These are phyloP conservation scores for Psilanteris sp. DNA, from an alignment of 1,140 invertebrate species.

Conservation along the genomic window DNA sequence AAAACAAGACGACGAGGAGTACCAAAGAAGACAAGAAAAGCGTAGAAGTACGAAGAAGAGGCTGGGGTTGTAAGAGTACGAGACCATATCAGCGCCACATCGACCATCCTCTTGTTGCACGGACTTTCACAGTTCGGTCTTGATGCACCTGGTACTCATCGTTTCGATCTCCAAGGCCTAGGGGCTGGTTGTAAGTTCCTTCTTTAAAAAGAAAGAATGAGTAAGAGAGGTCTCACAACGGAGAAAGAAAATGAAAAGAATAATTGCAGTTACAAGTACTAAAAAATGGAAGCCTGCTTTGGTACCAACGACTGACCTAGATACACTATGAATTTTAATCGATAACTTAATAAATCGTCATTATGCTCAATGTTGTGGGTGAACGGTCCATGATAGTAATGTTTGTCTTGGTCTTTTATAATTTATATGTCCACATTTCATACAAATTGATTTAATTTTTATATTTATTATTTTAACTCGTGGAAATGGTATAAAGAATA, in stretches of 20 bases:
- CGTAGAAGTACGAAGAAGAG: constrained; percentile 28
- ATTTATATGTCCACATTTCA: too few species aligned
- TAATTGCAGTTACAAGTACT: constrained; percentile 57
- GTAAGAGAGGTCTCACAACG: constrained; percentile 3
- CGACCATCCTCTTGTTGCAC: constrained; percentile 61
- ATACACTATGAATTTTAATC: constrained; percentile 44
- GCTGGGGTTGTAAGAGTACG: constrained; percentile 45
- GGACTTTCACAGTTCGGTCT: constrained; percentile 57
- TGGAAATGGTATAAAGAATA: too few species aligned
- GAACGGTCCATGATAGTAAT: constrained; percentile 28
- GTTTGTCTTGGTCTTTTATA: too few species aligned
- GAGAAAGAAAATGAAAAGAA: constrained; percentile 34
- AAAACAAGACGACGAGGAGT: constrained; percentile 57
- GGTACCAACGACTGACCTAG: constrained; percentile 42
- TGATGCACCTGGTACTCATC: constrained; percentile 76
- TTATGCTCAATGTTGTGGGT: constrained; percentile 11
- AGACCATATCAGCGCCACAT: constrained; percentile 69
- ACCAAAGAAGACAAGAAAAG: constrained; percentile 27
- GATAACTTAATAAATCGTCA: constrained; percentile 50
- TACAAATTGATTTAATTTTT: too few species aligned
- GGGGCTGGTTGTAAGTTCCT: constrained; percentile 49
- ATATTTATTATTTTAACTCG: too few species aligned
- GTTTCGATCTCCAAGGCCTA: constrained; percentile 70
- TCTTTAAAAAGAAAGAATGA: constrained; percentile 16
- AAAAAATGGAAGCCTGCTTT: constrained; percentile 31